These are phyloP conservation scores for Vanessa cardui DNA, from an alignment of 2,888 invertebrate species.

Conservation along the genomic window DNA sequence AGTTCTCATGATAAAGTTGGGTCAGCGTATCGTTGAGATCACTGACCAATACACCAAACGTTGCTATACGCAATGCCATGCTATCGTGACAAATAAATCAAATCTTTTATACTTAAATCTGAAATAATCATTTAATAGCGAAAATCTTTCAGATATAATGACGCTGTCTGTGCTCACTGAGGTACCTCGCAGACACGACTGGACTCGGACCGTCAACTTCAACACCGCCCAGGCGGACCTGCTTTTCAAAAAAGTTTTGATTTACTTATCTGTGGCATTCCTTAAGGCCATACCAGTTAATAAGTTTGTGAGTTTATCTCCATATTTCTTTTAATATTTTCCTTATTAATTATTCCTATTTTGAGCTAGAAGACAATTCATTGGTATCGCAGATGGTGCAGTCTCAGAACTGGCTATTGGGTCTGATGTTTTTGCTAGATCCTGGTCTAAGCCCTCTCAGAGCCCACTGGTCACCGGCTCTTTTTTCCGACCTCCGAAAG, in stretches of 20 bases:
- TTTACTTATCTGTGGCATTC: constrained; percentile 58
- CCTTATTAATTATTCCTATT: background rate
- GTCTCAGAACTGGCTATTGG: constrained; percentile 61
- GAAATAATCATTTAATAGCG: too few relatives aligned
- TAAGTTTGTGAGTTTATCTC: constrained; percentile 56
- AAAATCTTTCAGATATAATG: constrained; percentile 58
- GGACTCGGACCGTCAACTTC: constrained; percentile 59
- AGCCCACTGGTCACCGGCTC: constrained; percentile 57
- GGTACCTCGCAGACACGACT: constrained; percentile 56
- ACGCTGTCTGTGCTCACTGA: constrained; percentile 66
- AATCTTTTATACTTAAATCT: too few relatives aligned
- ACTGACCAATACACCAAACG: too few relatives aligned
- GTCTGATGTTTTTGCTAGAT: constrained; percentile 68
- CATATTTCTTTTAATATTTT: background rate
- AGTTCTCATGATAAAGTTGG: too few relatives aligned
- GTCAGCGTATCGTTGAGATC: too few relatives aligned
- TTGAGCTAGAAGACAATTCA: background rate
- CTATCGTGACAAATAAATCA: too few relatives aligned
- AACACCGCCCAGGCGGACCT: constrained; percentile 58
- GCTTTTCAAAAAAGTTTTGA: constrained; percentile 65
- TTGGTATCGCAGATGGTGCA: constrained; percentile 57
- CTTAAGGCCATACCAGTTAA: constrained; percentile 60
- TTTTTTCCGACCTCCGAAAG: constrained; percentile 64
- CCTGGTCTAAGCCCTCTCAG: constrained; percentile 60
- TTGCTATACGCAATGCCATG: too few relatives aligned